Conservation (phyloP, 2,113 vertebrate species). For the Ophiodon elongatus region DNA sequence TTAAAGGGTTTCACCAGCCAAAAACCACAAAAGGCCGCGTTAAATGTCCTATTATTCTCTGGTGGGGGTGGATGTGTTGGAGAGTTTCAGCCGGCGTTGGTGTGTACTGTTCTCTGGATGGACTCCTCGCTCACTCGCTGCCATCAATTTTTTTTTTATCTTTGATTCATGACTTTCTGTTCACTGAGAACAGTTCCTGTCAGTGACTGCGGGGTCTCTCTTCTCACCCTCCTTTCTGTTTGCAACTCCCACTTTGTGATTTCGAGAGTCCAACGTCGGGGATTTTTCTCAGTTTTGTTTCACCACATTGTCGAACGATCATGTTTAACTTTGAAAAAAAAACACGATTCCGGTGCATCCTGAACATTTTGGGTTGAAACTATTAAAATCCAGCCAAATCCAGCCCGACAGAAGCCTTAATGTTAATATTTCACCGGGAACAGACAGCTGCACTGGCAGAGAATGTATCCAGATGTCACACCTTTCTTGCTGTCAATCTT, state of each 20-base stretch:
- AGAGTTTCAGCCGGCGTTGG: constrained; percentile 27
- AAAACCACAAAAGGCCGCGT: constrained; percentile 7
- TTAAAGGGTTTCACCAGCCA: constrained; percentile 11
- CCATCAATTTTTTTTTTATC: too few relatives aligned
- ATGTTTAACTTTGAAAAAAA: background rate
- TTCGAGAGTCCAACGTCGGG: background rate
- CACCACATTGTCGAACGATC: background rate
- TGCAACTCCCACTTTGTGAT: background rate
- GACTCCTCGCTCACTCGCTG: constrained; percentile 1
- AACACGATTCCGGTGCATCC: background rate
- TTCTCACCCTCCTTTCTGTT: background rate
- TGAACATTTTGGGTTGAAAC: background rate
- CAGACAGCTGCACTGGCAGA: background rate
- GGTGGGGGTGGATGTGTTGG: constrained; percentile 56
- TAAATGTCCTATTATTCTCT: constrained; percentile 23
- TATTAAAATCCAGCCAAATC: background rate
- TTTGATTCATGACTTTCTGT: background rate
- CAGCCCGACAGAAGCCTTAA: background rate
- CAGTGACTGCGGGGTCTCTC: background rate
- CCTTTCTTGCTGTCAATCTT: background rate
- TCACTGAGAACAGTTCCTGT: constrained; percentile 4
- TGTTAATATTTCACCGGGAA: constrained; percentile 16
- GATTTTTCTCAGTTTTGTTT: background rate
- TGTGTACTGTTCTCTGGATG: constrained; percentile 25
- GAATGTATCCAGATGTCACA: constrained; percentile 1